A percentile compares a stretch with the other conserved stretches of the same genome.
These are phyloP conservation scores for Adrianichthys oophorus DNA, from an alignment of 2,797 vertebrate species.

Conservation along the genomic window DNA sequence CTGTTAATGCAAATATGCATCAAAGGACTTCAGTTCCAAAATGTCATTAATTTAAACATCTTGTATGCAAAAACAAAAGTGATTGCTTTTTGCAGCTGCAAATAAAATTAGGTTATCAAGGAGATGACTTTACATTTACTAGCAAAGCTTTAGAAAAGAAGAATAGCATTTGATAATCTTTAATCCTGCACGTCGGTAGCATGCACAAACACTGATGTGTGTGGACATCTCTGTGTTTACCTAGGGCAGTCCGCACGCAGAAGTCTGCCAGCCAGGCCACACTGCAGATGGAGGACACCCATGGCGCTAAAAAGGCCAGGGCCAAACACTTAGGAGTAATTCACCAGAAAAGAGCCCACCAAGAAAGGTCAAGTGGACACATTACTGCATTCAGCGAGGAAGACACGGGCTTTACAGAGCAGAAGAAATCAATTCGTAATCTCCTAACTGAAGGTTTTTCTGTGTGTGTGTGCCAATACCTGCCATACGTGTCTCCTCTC, in stretches of 20 bases:
- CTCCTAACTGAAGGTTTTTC: constrained; percentile 74
- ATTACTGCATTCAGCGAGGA: constrained; percentile 68
- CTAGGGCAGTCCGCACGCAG: constrained; percentile 52
- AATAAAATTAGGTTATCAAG: no score
- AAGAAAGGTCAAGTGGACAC: constrained; percentile 78
- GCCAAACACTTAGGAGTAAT: constrained; percentile 76
- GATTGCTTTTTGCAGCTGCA: no score
- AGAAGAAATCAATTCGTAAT: constrained; percentile 82
- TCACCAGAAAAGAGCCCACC: constrained; percentile 68
- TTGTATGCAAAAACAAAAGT: no score
- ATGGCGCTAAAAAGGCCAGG: constrained; percentile 77
- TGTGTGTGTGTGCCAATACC: constrained; percentile 28
- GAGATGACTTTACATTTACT: not conserved
- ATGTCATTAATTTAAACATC: no score
- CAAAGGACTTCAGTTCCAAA: no score
- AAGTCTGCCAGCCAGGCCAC: constrained; percentile 63
- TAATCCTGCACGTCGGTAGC: constrained; percentile 14
- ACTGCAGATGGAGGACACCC: constrained; percentile 65
- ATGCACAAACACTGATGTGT: constrained; percentile 10
- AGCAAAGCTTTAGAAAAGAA: constrained; percentile 5
- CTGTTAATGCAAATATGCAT: no score
- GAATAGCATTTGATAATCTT: constrained; percentile 6
- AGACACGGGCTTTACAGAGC: constrained; percentile 70
- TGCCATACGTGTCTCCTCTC: constrained; percentile 51
- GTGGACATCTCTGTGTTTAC: constrained; percentile 26